Evolutionary conservation across 2,113 vertebrate species (phyloP).

Genomic region (Gnathonemus echidnorhynchus): DNA sequence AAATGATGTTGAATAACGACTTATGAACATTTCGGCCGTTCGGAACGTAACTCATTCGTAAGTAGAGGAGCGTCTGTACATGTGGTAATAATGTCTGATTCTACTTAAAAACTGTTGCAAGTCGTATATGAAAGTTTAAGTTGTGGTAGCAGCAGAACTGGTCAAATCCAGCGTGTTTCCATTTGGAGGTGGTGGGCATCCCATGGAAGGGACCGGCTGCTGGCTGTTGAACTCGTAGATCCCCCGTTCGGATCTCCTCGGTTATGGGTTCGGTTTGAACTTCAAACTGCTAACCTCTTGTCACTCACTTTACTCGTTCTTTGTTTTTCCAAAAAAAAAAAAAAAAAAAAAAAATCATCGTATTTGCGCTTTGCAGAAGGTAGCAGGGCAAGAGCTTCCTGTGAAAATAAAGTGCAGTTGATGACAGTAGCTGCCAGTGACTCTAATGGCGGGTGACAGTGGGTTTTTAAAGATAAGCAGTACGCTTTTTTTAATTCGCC

Average conservation of each 20-base stretch:
- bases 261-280: neutral
- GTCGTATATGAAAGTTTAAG: neutral
- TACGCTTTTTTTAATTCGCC: neutral
- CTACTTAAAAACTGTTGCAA: neutral
- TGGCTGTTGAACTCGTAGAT: neutral
- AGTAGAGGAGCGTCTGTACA: neutral
- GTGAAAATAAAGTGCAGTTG: neutral
- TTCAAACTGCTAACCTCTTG: neutral
- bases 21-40: too few relatives aligned
- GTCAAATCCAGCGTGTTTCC: neutral
- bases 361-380: neutral
- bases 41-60: too few relatives aligned
- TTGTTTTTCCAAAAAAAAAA: neutral
- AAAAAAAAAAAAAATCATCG: neutral
- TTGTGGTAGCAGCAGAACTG: neutral
- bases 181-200: neutral
- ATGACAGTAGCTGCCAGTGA: neutral
- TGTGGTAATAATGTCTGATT: neutral
- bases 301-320: neutral
- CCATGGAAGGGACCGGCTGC: neutral
- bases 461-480: neutral
- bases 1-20: too few relatives aligned
- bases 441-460: neutral
- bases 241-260: neutral
- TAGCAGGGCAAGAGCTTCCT: neutral